phyloP scores from a whole-genome alignment of 1,140 invertebrate species.

The Mesaphorura yosii region DNA sequence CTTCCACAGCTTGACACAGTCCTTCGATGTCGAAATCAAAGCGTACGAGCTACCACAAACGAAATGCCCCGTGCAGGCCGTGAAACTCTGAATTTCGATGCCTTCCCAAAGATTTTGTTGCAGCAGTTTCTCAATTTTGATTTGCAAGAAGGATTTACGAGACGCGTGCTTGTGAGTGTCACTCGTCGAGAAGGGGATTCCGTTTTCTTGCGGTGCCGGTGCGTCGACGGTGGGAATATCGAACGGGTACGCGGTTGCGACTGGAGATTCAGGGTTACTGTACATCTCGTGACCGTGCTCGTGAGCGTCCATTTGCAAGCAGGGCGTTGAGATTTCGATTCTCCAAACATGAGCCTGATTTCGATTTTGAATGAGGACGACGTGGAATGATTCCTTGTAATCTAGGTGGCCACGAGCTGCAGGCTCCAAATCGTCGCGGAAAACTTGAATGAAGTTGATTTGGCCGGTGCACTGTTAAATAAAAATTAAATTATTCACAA shows the following conservation, averaged over 20 bases:
- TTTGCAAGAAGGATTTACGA: constrained; percentile 29
- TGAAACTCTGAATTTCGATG: constrained; percentile 21
- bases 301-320: constrained; percentile 3
- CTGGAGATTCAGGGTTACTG: too few species aligned
- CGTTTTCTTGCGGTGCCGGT: not conserved
- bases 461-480: constrained; percentile 17
- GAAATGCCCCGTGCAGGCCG: constrained; percentile 29
- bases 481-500: not conserved
- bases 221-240: constrained; percentile 12
- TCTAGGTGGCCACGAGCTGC: constrained; percentile 21
- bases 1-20: constrained; percentile 30
- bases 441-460: constrained; percentile 28
- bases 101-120: constrained; percentile 25
- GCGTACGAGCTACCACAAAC: constrained; percentile 30
- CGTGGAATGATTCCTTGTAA: constrained; percentile 29
- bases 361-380: constrained; percentile 26
- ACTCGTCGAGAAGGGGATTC: constrained; percentile 1
- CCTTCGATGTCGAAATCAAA: constrained; percentile 25
- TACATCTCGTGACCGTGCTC: constrained; percentile 14
- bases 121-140: constrained; percentile 25
- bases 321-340: constrained; percentile 28
- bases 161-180: constrained; percentile 5
- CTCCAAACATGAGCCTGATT: constrained; percentile 28
- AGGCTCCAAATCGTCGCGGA: constrained; percentile 26
- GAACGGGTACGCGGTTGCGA: not conserved